phyloP scores from a whole-genome alignment of 2,113 vertebrate genomes.

The Eublepharis macularius region DNA sequence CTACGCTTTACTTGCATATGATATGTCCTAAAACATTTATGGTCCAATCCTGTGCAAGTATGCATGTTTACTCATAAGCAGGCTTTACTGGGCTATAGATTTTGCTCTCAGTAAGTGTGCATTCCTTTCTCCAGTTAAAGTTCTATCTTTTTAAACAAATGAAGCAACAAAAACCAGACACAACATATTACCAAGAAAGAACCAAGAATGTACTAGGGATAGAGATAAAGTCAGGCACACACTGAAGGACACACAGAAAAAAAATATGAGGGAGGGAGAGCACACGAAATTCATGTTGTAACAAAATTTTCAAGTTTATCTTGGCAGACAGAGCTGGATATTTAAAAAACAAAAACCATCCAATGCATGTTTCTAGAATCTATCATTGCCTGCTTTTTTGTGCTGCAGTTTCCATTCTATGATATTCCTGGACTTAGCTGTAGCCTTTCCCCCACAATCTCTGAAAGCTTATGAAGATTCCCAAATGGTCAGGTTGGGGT shows the following conservation, averaged over 20 bases:
- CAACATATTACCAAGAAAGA: neutral
- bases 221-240: neutral
- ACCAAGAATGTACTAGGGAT: neutral
- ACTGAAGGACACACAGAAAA: neutral
- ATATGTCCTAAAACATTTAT: neutral
- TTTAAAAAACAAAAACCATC: neutral
- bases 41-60: neutral
- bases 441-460: slow-evolving; percentile 17
- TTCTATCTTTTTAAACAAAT: neutral
- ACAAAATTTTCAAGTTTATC: neutral
- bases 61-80: neutral
- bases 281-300: neutral
- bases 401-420: neutral
- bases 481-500: rapidly evolving
- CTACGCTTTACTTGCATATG: neutral
- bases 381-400: neutral
- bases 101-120: neutral
- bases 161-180: neutral
- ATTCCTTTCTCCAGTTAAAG: neutral
- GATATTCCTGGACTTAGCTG: neutral
- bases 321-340: neutral
- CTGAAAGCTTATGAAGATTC: slow-evolving; percentile 10
- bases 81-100: neutral
- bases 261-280: neutral
- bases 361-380: neutral